Evolutionary conservation across 2,888 invertebrate species (phyloP), one percentile per base, ranked within the genome.

Genomic region (Amorpha juglandis): DNA sequence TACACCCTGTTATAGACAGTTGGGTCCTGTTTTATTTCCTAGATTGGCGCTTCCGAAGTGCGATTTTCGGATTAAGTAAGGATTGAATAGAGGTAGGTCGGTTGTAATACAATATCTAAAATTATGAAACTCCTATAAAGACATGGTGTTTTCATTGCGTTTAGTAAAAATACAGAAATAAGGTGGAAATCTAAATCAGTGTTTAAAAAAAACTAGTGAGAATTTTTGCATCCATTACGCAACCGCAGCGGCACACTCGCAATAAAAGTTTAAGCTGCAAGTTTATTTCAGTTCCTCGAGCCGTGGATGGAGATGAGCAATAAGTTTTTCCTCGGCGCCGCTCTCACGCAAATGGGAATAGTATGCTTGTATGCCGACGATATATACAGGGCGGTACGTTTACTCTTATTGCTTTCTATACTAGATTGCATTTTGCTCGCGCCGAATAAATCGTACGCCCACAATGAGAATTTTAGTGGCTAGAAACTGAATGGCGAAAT

Each of bases 321-420:
- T 77, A 91, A 92, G 70, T 85, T 91, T 66, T 91, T 86, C 73
- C 75, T 89, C 45, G 84, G 84, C 12, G 86, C 90, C 7, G 87
- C 84, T 7, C 68, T 91, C 68, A 88, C 89, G 55, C 88, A 90
- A 77, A 88, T 89, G 73, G 89, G 88, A 12, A 86, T 91, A 63
- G 78, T 91, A 33, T 90, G 90, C 67, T 91, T 87, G 89, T 91
- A 88, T 64, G 89, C 90, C 48, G 89, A 91, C 69, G 90, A 91
- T 62, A 89, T 91, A 68, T 89, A 78, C 64, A 83, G 85, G 72
- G 81, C 89, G 70, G 91, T 90, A 71, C 76, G 88, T 75, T 65
- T 67, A 64, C 67, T 64, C 48, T 66, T 69, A 71, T 63, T 66
- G 63, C 45, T 52, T 66, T 42, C 45, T 45, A 62, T 65, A 14